A percentile compares a stretch with the other conserved stretches of the same genome.
phyloP scores from a whole-genome alignment of 2,797 vertebrate species.

The Philypnodon macrostomus region DNA sequence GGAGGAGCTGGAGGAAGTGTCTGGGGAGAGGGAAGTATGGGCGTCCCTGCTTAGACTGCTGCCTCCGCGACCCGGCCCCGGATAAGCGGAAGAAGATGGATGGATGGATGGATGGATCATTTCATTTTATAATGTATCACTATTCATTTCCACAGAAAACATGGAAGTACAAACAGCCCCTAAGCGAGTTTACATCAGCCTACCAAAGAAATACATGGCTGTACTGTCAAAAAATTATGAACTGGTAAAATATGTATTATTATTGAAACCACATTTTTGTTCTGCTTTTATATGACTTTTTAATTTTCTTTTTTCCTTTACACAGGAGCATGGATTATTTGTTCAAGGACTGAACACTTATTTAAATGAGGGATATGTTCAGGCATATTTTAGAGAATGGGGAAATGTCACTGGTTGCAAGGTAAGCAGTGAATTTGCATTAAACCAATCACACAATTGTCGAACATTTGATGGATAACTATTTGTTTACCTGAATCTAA shows the following conservation, averaged over 20 bases:
- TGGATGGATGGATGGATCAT: too few relatives aligned
- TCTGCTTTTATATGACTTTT: background rate
- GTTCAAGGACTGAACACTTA: conserved; percentile 47
- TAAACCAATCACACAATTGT: background rate
- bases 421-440: conserved; percentile 43
- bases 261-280: background rate
- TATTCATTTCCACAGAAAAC: conserved; percentile 9
- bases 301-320: background rate
- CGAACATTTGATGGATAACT: background rate
- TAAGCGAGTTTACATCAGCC: conserved; percentile 33
- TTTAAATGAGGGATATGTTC: conserved; percentile 46
- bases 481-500: conserved; percentile 14
- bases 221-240: conserved; percentile 26
- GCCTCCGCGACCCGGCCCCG: too few relatives aligned
- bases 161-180: background rate
- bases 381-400: conserved; percentile 54
- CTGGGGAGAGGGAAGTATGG: too few relatives aligned
- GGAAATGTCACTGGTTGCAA: conserved; percentile 52
- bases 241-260: conserved; percentile 46
- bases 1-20: too few relatives aligned
- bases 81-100: too few relatives aligned
- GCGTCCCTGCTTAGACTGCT: too few relatives aligned
- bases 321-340: conserved; percentile 61
- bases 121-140: background rate
- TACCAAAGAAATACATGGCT: conserved; percentile 38